These are phyloP conservation scores for Myiotriccus ornatus DNA, from an alignment of 2,797 vertebrate species.

Conservation along the genomic window DNA sequence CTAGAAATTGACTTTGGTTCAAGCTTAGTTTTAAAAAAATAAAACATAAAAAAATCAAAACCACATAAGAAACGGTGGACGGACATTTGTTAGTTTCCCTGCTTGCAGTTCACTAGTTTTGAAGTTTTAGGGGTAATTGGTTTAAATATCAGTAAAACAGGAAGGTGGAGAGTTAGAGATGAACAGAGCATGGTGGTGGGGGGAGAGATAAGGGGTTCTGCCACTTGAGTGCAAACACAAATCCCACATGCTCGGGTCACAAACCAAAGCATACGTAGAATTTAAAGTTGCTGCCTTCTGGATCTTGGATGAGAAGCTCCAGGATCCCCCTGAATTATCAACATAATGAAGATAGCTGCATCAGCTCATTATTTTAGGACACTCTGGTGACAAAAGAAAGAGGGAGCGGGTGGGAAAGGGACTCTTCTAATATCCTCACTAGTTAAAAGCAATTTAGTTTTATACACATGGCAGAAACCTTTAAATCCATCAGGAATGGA, in stretches of 20 bases:
- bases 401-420: conserved; percentile 12
- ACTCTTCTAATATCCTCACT: conserved; percentile 18
- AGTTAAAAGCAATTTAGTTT: conserved; percentile 33
- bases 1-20: conserved; percentile 99
- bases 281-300: conserved; percentile 51
- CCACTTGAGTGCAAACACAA: conserved; percentile 61
- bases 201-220: conserved; percentile 66
- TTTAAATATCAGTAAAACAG: conserved; percentile 68
- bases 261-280: background rate
- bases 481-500: conserved; percentile 37
- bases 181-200: conserved; percentile 38
- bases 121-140: conserved; percentile 57
- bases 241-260: conserved; percentile 22
- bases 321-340: conserved; percentile 49
- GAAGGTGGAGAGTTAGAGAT: conserved; percentile 65
- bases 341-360: conserved; percentile 23
- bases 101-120: conserved; percentile 81
- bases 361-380: conserved; percentile 28
- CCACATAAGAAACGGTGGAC: conserved; percentile 74
- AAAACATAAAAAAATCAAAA: conserved; percentile 73
- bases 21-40: conserved; percentile 97
- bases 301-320: conserved; percentile 47
- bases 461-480: conserved; percentile 59
- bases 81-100: conserved; percentile 80
- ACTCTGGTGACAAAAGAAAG: conserved; percentile 51